phyloP scores from a whole-genome alignment of 1,140 invertebrate species.

The Lucilia sericata region DNA sequence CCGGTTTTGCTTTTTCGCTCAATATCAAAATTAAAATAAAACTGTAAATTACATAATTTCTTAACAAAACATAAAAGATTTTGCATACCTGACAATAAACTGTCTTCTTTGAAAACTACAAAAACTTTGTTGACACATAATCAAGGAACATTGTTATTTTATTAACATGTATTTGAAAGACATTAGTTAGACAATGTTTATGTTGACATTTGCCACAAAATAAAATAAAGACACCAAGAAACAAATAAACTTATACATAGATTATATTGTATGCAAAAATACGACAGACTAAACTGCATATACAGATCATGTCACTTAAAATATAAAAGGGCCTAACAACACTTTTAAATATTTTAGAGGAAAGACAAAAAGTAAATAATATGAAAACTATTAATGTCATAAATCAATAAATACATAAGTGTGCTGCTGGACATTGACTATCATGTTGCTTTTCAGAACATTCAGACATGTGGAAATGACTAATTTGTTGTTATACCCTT shows the following conservation, averaged over 20 bases:
- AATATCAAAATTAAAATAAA: no score
- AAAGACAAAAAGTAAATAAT: no score
- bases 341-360: no score
- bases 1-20: no score
- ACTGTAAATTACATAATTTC: no score
- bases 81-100: neutral
- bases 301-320: neutral
- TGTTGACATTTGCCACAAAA: slow-evolving; percentile 21
- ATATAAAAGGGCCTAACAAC: no score
- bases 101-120: neutral
- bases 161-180: slow-evolving; percentile 18
- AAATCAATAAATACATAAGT: no score
- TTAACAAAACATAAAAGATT: neutral
- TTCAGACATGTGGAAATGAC: no score
- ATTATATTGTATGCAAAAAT: neutral
- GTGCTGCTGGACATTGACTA: no score
- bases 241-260: neutral
- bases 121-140: neutral
- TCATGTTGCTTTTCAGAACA: no score
- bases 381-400: no score
- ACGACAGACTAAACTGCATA: neutral
- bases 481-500: no score
- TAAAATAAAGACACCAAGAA: slow-evolving; percentile 5
- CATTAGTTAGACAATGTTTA: slow-evolving; percentile 12
- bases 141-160: neutral